Evolutionary conservation across 2,888 invertebrate genomes (phyloP).

Genomic region (Proisotoma minuta): DNA sequence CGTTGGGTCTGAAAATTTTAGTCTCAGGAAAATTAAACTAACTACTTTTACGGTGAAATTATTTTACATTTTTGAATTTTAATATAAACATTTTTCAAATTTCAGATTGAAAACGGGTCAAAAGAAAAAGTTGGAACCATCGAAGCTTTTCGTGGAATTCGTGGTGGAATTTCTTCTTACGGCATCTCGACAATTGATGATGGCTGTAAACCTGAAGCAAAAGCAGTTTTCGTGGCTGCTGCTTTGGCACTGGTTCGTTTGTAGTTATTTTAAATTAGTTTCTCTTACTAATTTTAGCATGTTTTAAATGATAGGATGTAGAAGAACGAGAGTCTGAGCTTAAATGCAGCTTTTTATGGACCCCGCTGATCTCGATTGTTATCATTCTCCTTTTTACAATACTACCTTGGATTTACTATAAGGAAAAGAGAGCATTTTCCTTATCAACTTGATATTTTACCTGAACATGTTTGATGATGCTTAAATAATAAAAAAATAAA

Average conservation of each 20-base stretch:
- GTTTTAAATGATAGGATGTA: constrained; percentile 25
- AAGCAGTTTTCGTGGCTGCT: constrained; percentile 30
- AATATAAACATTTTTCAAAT: not conserved
- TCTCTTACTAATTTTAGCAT: not conserved
- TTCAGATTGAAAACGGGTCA: constrained; percentile 23
- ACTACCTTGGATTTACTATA: constrained; percentile 27
- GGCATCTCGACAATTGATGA: constrained; percentile 31
- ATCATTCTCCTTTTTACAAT: constrained; percentile 26
- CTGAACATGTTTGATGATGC: no score
- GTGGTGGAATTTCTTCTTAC: constrained; percentile 31
- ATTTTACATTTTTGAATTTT: not conserved
- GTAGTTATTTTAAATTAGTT: not conserved
- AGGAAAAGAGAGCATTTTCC: no score
- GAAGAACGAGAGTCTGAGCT: constrained; percentile 32
- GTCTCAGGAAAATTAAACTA: not conserved
- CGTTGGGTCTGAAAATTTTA: not conserved
- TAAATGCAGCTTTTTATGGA: constrained; percentile 29
- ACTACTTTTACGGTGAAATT: not conserved
- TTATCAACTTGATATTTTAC: no score
- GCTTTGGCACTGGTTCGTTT: constrained; percentile 30
- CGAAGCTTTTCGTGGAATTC: constrained; percentile 26
- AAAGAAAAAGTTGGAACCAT: constrained; percentile 25
- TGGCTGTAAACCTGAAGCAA: constrained; percentile 13
- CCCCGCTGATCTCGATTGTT: constrained; percentile 21
- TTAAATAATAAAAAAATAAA: no score